Percentiles rank a stretch among this genome's conserved stretches.
Evolutionary conservation across 2,888 invertebrate genomes (phyloP).

Genomic region (Masnerella sp.): DNA sequence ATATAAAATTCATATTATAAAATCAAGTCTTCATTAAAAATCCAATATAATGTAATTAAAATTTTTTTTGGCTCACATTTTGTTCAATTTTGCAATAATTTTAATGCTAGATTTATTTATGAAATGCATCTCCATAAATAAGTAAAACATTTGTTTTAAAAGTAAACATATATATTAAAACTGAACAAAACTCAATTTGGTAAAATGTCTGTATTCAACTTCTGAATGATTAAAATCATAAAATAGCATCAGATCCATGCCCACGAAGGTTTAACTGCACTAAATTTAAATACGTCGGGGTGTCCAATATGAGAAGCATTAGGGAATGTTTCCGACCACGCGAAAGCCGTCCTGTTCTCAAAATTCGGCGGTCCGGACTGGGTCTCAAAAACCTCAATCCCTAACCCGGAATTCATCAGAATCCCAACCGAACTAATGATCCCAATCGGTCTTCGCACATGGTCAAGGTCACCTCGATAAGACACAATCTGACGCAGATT

Average conservation of each 20-base stretch:
- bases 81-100: too few relatives aligned
- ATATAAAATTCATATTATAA: too few relatives aligned
- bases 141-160: too few relatives aligned
- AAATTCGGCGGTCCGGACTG: slow-evolving; percentile 71
- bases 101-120: too few relatives aligned
- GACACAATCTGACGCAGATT: slow-evolving; percentile 64
- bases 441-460: slow-evolving; percentile 77
- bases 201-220: too few relatives aligned
- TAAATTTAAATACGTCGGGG: slow-evolving; percentile 87
- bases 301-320: slow-evolving; percentile 84
- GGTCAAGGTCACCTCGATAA: slow-evolving; percentile 72
- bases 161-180: too few relatives aligned
- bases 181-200: background rate
- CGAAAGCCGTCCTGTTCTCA: slow-evolving; percentile 80
- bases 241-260: slow-evolving; percentile 78
- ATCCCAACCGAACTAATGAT: slow-evolving; percentile 81
- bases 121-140: too few relatives aligned
- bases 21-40: too few relatives aligned
- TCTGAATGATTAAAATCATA: slow-evolving; percentile 21
- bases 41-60: too few relatives aligned
- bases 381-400: slow-evolving; percentile 70
- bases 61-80: too few relatives aligned
- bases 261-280: slow-evolving; percentile 81
- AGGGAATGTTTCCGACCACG: slow-evolving; percentile 85
- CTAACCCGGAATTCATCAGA: slow-evolving; percentile 74